Conservation (phyloP, 2,888 invertebrate genomes). For the Eupithecia exiguata region DNA sequence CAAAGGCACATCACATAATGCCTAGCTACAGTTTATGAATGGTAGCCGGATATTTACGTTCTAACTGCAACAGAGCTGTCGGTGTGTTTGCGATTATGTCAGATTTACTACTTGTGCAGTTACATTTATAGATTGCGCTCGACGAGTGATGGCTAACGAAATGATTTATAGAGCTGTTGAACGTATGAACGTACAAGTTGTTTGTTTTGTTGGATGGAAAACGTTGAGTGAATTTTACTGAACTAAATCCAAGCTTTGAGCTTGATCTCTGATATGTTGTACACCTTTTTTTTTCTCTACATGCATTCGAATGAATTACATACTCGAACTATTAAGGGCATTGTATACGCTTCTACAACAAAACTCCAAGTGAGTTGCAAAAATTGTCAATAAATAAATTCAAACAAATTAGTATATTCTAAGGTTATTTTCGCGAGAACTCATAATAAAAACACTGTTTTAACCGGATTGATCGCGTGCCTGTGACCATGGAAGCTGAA, state of each 20-base stretch:
- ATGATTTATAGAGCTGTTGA: conserved; percentile 37
- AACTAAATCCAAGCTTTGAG: background rate
- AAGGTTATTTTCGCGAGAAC: no score
- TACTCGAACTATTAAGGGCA: background rate
- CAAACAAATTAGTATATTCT: no score
- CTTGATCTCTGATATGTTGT: background rate
- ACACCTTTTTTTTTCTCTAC: no score
- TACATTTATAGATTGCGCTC: conserved; percentile 50
- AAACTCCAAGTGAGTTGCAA: no score
- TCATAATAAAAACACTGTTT: no score
- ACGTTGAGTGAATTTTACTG: background rate
- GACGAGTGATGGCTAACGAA: conserved; percentile 37
- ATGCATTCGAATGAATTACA: background rate
- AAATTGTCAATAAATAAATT: no score
- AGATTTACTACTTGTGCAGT: conserved; percentile 52
- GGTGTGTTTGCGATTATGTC: conserved; percentile 56
- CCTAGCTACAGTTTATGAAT: conserved; percentile 32
- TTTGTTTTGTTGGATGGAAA: background rate
- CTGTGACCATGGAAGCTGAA: no score
- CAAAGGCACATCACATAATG: conserved; percentile 1
- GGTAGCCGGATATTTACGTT: conserved; percentile 40
- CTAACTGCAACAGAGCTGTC: conserved; percentile 47
- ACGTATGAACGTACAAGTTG: background rate
- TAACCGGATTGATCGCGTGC: no score
- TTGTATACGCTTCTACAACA: no score